Percentiles rank a stretch among this genome's conserved stretches.
These are phyloP conservation scores for Dicerorhinus sumatrensis DNA, from an alignment of 2,113 vertebrate genomes.

Conservation along the genomic window DNA sequence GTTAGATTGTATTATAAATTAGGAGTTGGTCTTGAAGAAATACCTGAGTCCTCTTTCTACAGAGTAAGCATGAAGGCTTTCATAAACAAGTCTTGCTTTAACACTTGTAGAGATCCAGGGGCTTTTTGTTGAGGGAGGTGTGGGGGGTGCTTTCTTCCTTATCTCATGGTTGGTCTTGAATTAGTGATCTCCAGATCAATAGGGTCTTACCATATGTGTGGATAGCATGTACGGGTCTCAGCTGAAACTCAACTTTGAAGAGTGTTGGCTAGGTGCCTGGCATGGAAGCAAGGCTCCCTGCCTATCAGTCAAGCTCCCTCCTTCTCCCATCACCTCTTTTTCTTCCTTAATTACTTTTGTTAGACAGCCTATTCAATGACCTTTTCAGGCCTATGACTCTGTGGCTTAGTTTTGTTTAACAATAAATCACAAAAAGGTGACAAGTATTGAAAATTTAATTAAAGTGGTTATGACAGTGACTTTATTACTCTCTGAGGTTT, in stretches of 20 bases:
- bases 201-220: fast-evolving
- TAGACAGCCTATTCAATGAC: neutral
- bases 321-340: neutral
- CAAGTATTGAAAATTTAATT: constrained; percentile 48
- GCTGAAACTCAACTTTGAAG: neutral
- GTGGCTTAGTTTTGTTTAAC: neutral
- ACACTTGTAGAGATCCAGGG: neutral
- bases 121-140: neutral
- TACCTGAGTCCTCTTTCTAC: neutral
- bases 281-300: fast-evolving
- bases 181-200: fast-evolving
- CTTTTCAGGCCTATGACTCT: constrained; percentile 37
- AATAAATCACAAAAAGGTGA: constrained; percentile 49
- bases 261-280: neutral
- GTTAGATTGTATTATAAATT: too few species aligned
- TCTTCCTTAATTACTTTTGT: constrained; percentile 47
- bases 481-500: constrained; percentile 58
- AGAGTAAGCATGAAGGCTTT: neutral
- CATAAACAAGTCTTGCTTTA: too few species aligned
- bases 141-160: fast-evolving
- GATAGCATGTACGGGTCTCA: neutral
- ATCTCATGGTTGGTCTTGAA: neutral
- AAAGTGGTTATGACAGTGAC: neutral
- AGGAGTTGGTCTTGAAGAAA: neutral
- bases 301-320: fast-evolving